A percentile compares a stretch with the other conserved stretches of the same genome.
Evolutionary conservation across 2,113 vertebrate species (phyloP).

Genomic region (Platycercus adscitus): DNA sequence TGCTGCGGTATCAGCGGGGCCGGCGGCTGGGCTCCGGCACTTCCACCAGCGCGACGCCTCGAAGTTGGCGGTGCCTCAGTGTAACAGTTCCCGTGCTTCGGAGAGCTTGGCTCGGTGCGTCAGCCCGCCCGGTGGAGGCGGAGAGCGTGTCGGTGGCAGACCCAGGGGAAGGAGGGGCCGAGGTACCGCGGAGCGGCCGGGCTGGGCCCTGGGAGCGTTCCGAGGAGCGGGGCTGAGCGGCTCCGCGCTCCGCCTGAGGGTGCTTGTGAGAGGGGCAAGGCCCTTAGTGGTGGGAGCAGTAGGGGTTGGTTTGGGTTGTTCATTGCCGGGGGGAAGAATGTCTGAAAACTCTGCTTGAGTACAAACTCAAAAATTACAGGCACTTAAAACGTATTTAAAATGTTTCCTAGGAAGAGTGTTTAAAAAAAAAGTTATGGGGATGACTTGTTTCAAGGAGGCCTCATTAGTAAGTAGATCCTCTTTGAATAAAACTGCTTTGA

Average conservation of each 20-base stretch:
- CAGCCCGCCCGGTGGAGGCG: not conserved
- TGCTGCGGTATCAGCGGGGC: not conserved
- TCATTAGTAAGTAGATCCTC: conserved; percentile 71
- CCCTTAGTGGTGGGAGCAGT: not conserved
- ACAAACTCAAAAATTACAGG: not conserved
- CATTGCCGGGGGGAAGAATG: conserved; percentile 31
- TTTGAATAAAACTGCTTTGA: conserved; percentile 69
- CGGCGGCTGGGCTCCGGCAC: not conserved
- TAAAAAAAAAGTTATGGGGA: conserved; percentile 72
- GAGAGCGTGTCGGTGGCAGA: not conserved
- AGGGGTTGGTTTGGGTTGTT: not conserved
- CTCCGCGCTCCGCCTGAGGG: not conserved
- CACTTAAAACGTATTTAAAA: conserved; percentile 70
- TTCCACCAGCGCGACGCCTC: not conserved
- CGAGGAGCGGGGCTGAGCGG: not conserved
- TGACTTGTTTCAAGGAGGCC: conserved; percentile 77
- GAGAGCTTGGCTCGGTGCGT: not conserved
- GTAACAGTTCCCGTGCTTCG: not conserved
- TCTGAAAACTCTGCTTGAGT: conserved; percentile 33
- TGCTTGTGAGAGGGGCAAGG: not conserved
- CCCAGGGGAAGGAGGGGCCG: not conserved
- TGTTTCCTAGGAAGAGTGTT: conserved; percentile 74
- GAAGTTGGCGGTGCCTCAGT: not conserved
- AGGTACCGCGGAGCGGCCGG: rapidly evolving
- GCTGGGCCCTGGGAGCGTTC: not conserved